These are phyloP conservation scores for Ctenosaura bakeri DNA, from an alignment of 2,797 vertebrate genomes.

Conservation along the genomic window DNA sequence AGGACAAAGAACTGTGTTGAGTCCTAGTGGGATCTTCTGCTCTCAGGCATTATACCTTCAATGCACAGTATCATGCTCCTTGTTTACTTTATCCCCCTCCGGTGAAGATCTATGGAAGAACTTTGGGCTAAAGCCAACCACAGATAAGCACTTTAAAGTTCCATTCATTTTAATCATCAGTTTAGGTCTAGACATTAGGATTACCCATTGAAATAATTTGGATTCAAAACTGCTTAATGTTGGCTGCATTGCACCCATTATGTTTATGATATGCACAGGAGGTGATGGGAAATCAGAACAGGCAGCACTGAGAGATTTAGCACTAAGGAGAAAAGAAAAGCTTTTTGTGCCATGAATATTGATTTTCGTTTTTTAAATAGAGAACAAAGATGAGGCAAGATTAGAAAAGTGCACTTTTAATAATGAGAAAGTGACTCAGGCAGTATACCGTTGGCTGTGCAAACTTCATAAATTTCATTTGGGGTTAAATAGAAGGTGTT, in stretches of 20 bases:
- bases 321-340: conserved; percentile 40
- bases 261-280: conserved; percentile 53
- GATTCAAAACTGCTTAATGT: background rate
- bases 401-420: conserved; percentile 64
- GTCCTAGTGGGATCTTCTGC: background rate
- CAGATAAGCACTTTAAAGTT: background rate
- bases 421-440: conserved; percentile 61
- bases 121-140: background rate
- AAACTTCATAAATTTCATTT: conserved; percentile 71
- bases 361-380: conserved; percentile 68
- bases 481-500: conserved; percentile 67
- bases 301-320: conserved; percentile 58
- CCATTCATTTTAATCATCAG: background rate
- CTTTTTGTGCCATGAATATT: conserved; percentile 64
- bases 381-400: conserved; percentile 61
- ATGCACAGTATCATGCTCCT: background rate
- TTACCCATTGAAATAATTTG: conserved; percentile 1
- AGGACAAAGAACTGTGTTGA: background rate
- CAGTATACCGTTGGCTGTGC: conserved; percentile 45
- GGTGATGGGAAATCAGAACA: conserved; percentile 51
- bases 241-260: conserved; percentile 32
- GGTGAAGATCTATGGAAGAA: background rate
- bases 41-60: background rate
- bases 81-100: background rate
- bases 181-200: background rate